Evolutionary conservation across 23 tunicate species (phyloP).

Genomic region (Corella eumyota): DNA sequence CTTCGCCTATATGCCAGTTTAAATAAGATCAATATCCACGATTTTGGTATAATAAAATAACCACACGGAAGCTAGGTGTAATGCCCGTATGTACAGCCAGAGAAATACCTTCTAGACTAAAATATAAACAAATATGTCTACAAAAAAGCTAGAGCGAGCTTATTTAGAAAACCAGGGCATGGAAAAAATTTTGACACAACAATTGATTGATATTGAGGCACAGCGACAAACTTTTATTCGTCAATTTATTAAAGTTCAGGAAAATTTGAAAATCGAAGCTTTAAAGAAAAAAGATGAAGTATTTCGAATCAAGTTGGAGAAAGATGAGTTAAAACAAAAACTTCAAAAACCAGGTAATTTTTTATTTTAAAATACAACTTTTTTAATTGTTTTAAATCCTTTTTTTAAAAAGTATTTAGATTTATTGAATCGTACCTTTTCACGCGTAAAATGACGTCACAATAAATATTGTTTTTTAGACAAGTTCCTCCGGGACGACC

Average conservation of each 20-base stretch:
- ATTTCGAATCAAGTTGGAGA: slow-evolving; percentile 8
- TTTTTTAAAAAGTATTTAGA: not conserved
- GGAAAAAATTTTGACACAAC: slow-evolving; percentile 2
- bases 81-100: no score
- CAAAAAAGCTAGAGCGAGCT: slow-evolving; percentile 4
- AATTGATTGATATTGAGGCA: slow-evolving; percentile 3
- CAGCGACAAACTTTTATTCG: slow-evolving; percentile 13
- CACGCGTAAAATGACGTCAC: not conserved
- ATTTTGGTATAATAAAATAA: no score
- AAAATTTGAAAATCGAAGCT: slow-evolving; percentile 11
- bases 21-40: no score
- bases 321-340: not conserved
- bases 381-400: not conserved
- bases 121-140: not conserved
- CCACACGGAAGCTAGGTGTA: no score
- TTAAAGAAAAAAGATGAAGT: slow-evolving; percentile 19
- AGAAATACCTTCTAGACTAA: no score
- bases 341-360: slow-evolving; percentile 2
- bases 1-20: no score
- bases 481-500: not conserved
- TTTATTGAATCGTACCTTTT: not conserved
- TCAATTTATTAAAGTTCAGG: slow-evolving; percentile 8
- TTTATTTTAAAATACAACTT: not conserved
- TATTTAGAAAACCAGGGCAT: slow-evolving; percentile 1
- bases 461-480: not conserved